Evolutionary conservation across 2,797 vertebrate species (phyloP).

Genomic region (Gambelia wislizenii): DNA sequence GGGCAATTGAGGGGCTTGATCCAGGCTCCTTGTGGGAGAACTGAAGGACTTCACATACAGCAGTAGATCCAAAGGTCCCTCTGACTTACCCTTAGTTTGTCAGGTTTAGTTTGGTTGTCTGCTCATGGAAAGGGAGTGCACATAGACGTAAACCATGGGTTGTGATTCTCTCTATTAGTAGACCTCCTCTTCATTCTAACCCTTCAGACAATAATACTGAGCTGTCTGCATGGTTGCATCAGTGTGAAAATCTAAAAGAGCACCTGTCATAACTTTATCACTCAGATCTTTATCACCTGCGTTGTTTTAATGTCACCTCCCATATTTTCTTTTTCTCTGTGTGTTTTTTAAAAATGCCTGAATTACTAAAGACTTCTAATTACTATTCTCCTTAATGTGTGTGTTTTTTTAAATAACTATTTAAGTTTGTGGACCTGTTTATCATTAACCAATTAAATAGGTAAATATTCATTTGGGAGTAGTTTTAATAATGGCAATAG

Average conservation of each 20-base stretch:
- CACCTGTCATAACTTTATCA: too few species aligned
- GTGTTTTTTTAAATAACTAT: neutral
- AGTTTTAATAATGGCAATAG: neutral
- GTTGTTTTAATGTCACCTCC: too few species aligned
- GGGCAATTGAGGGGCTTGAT: neutral
- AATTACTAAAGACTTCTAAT: neutral
- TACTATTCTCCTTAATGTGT: neutral
- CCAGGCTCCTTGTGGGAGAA: neutral
- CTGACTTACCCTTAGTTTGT: neutral
- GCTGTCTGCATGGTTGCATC: too few species aligned
- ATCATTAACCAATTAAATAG: conserved; percentile 3
- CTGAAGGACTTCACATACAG: neutral
- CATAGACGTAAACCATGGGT: too few species aligned
- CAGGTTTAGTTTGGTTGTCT: neutral
- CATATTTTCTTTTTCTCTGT: neutral
- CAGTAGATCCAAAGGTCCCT: neutral
- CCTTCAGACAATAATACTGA: too few species aligned
- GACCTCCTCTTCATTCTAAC: too few species aligned
- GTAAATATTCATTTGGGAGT: conserved; percentile 8
- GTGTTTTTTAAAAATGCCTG: too few species aligned
- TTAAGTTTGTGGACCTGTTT: neutral
- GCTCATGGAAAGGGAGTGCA: too few species aligned
- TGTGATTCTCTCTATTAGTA: too few species aligned
- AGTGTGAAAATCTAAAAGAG: too few species aligned
- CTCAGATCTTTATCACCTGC: too few species aligned